These are phyloP conservation scores for Eupithecia subumbrata DNA, from an alignment of 2,888 invertebrate genomes.

Conservation along the genomic window DNA sequence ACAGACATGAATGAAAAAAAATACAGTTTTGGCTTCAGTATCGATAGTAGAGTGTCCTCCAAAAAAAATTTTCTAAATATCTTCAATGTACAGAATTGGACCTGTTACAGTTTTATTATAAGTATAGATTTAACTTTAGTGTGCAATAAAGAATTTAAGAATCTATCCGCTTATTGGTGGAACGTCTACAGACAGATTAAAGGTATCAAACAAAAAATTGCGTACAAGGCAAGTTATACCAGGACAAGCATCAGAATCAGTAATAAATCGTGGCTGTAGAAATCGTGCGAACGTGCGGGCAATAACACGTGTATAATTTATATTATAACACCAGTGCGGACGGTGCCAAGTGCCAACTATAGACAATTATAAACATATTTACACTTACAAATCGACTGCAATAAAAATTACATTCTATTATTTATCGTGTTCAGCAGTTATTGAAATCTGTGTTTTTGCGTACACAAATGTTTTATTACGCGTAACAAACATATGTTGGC, in stretches of 20 bases:
- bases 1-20: no score
- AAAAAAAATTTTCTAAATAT: no score
- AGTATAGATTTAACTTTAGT: no score
- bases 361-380: slow-evolving; percentile 18
- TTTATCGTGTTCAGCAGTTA: background rate
- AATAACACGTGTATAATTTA: slow-evolving; percentile 34
- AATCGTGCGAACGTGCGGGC: slow-evolving; percentile 33
- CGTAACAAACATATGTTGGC: background rate
- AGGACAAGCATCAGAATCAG: background rate
- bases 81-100: no score
- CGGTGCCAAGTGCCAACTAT: slow-evolving; percentile 42
- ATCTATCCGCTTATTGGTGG: no score
- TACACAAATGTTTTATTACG: background rate
- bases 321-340: background rate
- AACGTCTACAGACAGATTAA: no score
- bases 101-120: no score
- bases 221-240: no score
- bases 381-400: slow-evolving; percentile 40
- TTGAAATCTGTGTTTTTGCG: background rate
- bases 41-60: no score
- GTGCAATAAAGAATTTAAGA: no score
- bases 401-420: slow-evolving; percentile 25
- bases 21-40: no score
- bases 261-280: slow-evolving; percentile 13
- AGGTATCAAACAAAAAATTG: no score